Conservation (phyloP, 1,140 invertebrate genomes). For the Pogonomyrmex californicus region DNA sequence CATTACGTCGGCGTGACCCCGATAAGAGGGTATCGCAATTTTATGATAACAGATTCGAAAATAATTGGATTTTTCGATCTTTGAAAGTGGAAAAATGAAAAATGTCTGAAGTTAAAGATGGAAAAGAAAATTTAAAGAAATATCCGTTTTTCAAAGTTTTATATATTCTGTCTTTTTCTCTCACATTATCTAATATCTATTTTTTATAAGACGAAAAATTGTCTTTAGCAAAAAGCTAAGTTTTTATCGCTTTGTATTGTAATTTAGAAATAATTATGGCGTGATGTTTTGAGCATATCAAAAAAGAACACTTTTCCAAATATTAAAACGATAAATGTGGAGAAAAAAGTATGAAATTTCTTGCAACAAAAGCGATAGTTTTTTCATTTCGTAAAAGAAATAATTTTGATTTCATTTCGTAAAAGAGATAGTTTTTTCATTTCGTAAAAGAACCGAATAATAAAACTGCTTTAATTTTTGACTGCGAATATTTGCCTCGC, state of each 20-base stretch:
- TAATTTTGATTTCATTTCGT: neutral
- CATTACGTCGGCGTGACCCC: neutral
- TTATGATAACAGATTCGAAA: neutral
- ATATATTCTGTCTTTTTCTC: slow-evolving; percentile 11
- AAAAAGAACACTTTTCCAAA: neutral
- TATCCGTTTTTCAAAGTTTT: neutral
- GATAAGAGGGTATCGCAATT: slow-evolving; percentile 10
- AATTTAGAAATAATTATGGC: neutral
- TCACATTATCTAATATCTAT: neutral
- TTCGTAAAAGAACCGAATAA: neutral
- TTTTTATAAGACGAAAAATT: neutral
- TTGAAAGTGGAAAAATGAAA: neutral
- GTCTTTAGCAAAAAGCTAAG: neutral
- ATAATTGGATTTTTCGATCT: slow-evolving; percentile 14
- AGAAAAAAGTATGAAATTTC: neutral
- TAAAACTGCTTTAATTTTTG: slow-evolving; percentile 7
- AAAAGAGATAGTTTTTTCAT: neutral
- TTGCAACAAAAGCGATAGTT: neutral
- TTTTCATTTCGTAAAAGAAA: neutral
- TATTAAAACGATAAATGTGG: too few relatives aligned
- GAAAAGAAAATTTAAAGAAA: slow-evolving; percentile 11
- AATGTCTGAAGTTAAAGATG: slow-evolving; percentile 13
- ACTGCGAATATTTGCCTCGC: too few relatives aligned
- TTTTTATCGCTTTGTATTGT: neutral
- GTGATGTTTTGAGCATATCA: neutral